phyloP scores from a whole-genome alignment of 2,888 invertebrate genomes.

The Sphecodes monilicornis region DNA sequence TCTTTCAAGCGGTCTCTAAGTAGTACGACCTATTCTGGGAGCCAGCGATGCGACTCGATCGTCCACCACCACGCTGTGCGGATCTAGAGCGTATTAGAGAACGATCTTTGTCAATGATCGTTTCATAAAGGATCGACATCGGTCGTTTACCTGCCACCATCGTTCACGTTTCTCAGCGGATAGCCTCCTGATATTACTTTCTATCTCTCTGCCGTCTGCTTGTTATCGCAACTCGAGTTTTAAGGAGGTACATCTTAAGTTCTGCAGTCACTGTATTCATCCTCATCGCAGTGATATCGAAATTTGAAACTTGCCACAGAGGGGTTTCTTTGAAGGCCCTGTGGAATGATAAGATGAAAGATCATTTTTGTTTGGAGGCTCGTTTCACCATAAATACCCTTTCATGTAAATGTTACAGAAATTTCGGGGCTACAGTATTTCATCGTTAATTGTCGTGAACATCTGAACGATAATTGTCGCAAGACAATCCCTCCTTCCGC shows the following conservation, averaged over 20 bases:
- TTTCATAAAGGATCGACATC: not conserved
- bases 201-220: not conserved
- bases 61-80: not conserved
- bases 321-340: too few relatives aligned
- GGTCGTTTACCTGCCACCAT: not conserved
- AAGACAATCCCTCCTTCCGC: too few relatives aligned
- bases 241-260: not conserved
- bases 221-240: not conserved
- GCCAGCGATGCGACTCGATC: conserved; percentile 25
- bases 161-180: not conserved
- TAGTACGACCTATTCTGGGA: conserved; percentile 62
- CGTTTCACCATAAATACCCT: too few relatives aligned
- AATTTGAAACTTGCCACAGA: too few relatives aligned
- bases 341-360: too few relatives aligned
- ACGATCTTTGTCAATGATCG: conserved; percentile 30
- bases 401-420: too few relatives aligned
- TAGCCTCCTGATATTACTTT: not conserved
- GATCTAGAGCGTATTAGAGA: conserved; percentile 39
- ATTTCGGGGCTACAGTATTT: too few relatives aligned
- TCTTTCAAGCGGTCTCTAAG: conserved; percentile 48
- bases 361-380: too few relatives aligned
- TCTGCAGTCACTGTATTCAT: too few relatives aligned
- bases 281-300: too few relatives aligned
- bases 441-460: too few relatives aligned
- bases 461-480: too few relatives aligned